Evolutionary conservation across 1,140 invertebrate genomes (phyloP).

Genomic region (Ips typographus): DNA sequence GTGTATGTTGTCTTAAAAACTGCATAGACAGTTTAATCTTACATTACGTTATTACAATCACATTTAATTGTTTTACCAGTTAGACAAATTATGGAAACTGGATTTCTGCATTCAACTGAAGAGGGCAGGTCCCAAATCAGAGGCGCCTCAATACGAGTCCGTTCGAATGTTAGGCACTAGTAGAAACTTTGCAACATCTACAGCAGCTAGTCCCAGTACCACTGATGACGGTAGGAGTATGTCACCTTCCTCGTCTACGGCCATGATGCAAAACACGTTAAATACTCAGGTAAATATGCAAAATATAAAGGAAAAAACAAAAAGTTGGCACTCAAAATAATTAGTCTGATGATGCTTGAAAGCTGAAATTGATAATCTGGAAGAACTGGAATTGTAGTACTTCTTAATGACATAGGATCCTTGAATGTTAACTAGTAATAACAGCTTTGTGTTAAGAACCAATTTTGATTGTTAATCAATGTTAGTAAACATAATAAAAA

Average conservation of each 20-base stretch:
- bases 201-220: background rate
- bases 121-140: constrained; percentile 63
- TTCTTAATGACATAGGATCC: too few species aligned
- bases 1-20: too few species aligned
- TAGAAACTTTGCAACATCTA: constrained; percentile 6
- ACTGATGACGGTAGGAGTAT: constrained; percentile 1
- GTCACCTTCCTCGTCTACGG: constrained; percentile 5
- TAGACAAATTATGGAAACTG: constrained; percentile 52
- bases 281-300: constrained; percentile 41
- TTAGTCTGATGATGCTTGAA: too few species aligned
- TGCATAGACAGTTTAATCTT: background rate
- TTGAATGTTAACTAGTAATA: too few species aligned
- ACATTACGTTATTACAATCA: background rate
- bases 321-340: too few species aligned
- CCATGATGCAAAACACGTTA: constrained; percentile 13
- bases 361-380: too few species aligned
- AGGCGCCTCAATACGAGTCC: constrained; percentile 65
- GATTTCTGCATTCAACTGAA: constrained; percentile 60
- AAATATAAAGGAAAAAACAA: too few species aligned
- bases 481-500: too few species aligned
- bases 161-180: constrained; percentile 59
- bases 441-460: too few species aligned
- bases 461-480: too few species aligned
- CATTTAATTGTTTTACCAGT: constrained; percentile 5
- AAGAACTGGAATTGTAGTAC: too few species aligned